Conservation (phyloP, 2,113 vertebrate species). For the Pterocles gutturalis region DNA sequence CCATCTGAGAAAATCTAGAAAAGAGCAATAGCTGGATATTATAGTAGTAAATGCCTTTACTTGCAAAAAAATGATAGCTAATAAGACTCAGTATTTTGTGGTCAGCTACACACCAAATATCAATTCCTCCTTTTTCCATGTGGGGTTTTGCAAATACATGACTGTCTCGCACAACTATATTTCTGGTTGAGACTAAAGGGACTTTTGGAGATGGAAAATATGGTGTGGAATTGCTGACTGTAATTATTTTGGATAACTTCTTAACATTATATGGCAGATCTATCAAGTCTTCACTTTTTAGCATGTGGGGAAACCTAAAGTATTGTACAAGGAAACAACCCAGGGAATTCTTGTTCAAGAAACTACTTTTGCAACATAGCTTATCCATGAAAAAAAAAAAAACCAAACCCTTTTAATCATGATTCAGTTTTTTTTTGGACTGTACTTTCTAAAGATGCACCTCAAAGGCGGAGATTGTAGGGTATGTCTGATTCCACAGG, state of each 20-base stretch:
- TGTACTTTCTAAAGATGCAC: background rate
- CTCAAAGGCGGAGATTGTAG: background rate
- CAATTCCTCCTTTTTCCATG: background rate
- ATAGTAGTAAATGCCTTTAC: background rate
- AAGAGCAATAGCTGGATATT: background rate
- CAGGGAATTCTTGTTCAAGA: background rate
- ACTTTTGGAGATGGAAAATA: background rate
- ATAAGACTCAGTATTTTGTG: background rate
- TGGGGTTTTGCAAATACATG: background rate
- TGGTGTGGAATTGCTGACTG: background rate
- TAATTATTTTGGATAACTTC: background rate
- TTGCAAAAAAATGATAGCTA: background rate
- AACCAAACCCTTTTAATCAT: background rate
- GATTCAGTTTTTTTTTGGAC: background rate
- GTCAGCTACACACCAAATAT: background rate
- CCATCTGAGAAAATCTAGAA: background rate
- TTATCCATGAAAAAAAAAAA: background rate
- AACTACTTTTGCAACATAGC: background rate
- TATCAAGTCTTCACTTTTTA: background rate
- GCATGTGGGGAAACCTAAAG: background rate
- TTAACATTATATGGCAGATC: background rate
- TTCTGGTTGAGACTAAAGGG: background rate
- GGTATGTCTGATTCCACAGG: background rate
- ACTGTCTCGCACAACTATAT: background rate
- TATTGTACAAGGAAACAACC: background rate